These are phyloP conservation scores for Orthosia incerta DNA, from an alignment of 2,888 invertebrate genomes.

Conservation along the genomic window DNA sequence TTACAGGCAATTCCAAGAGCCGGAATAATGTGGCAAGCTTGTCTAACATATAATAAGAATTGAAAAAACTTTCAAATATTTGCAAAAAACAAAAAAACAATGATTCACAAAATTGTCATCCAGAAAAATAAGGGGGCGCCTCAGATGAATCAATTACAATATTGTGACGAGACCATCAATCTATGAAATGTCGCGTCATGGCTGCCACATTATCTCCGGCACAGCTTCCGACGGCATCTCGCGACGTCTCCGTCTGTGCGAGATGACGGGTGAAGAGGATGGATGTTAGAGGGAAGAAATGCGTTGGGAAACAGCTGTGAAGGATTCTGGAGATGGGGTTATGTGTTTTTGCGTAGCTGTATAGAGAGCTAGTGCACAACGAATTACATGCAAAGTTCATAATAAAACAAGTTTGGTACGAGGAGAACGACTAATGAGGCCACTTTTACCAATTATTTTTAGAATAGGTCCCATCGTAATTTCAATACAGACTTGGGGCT, in stretches of 20 bases:
- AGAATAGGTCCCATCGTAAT: too few relatives aligned
- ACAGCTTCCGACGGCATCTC: constrained; percentile 71
- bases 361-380: neutral
- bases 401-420: too few relatives aligned
- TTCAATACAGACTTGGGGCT: too few relatives aligned
- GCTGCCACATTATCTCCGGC: constrained; percentile 78
- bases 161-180: constrained; percentile 77
- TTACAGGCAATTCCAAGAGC: neutral
- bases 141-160: constrained; percentile 71
- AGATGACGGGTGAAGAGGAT: constrained; percentile 58
- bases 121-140: constrained; percentile 66
- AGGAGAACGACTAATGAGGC: too few relatives aligned
- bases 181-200: constrained; percentile 77
- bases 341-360: neutral
- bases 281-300: constrained; percentile 42
- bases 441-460: too few relatives aligned
- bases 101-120: constrained; percentile 59
- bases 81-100: constrained; percentile 49
- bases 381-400: too few relatives aligned
- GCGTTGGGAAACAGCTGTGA: constrained; percentile 30
- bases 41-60: too few relatives aligned
- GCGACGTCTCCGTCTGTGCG: constrained; percentile 55
- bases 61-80: neutral
- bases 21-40: neutral
- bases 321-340: constrained; percentile 6